Conservation (phyloP, 2,797 vertebrate species). For the Neoniphon sammara region DNA sequence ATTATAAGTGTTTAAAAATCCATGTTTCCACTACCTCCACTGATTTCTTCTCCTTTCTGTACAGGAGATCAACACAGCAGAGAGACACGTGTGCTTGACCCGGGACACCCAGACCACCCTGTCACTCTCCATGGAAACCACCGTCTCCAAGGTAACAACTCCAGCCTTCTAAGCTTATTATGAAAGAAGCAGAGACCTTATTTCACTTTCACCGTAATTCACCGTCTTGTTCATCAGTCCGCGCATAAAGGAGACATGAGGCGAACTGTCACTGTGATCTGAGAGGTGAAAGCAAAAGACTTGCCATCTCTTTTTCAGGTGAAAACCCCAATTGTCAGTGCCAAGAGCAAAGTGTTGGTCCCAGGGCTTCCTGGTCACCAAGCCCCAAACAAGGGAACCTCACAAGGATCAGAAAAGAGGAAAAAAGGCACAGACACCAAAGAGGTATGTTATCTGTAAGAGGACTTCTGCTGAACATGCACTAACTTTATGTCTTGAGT, state of each 20-base stretch:
- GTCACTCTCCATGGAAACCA: slow-evolving; percentile 87
- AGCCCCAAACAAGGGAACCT: slow-evolving; percentile 80
- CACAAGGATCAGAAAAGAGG: slow-evolving; percentile 85
- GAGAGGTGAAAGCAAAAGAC: not conserved
- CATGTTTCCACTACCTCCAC: not conserved
- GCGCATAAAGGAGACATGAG: not conserved
- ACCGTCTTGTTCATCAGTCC: not conserved
- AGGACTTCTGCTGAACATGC: too few species aligned
- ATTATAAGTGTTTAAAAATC: too few species aligned
- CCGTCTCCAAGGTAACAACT: slow-evolving; percentile 90
- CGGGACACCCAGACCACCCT: slow-evolving; percentile 89
- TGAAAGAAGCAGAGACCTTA: not conserved
- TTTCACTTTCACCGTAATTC: not conserved
- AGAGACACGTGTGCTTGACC: slow-evolving; percentile 91
- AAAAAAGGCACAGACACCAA: slow-evolving; percentile 83
- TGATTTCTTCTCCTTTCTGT: not conserved
- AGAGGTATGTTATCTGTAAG: slow-evolving; percentile 82
- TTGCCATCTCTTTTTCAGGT: slow-evolving; percentile 78
- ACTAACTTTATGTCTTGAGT: too few species aligned
- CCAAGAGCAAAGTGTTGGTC: slow-evolving; percentile 88
- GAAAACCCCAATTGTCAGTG: slow-evolving; percentile 90
- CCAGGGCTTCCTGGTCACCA: slow-evolving; percentile 95
- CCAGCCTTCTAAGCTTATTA: not conserved
- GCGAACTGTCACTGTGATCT: not conserved
- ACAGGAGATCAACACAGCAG: slow-evolving; percentile 86